These are phyloP conservation scores for Drosophila bocqueti DNA, from an alignment of 1,140 invertebrate species.

Conservation along the genomic window DNA sequence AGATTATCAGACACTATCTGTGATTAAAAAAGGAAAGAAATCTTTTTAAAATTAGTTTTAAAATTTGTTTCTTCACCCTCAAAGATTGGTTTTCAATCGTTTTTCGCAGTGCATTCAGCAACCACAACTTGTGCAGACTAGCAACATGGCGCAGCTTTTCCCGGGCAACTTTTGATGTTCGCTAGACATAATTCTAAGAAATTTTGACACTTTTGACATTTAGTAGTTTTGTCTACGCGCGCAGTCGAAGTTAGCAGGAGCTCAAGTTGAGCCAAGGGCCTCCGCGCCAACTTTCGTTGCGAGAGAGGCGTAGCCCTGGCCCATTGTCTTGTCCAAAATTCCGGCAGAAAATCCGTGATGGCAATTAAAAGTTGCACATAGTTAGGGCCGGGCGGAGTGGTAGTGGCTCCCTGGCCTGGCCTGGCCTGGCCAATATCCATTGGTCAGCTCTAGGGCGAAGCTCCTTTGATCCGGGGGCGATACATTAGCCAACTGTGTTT, in stretches of 20 bases:
- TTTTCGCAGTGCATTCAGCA: constrained; percentile 9
- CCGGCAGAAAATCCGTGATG: constrained; percentile 60
- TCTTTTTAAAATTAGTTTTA: too few relatives aligned
- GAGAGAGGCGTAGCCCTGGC: background rate
- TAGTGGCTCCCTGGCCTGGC: background rate
- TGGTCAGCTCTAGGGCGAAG: constrained; percentile 27
- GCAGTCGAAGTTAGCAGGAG: constrained; percentile 28
- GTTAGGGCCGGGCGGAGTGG: constrained; percentile 5
- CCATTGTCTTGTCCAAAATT: constrained; percentile 59
- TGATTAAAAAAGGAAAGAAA: too few relatives aligned
- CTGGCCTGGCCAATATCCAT: constrained; percentile 8
- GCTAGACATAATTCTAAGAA: constrained; percentile 80
- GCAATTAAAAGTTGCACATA: constrained; percentile 75
- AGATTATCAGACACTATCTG: too few relatives aligned
- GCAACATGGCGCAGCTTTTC: constrained; percentile 41
- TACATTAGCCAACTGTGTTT: constrained; percentile 48
- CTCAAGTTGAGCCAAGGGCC: constrained; percentile 25
- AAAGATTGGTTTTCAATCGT: background rate
- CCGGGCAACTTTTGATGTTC: constrained; percentile 76
- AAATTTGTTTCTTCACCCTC: too few relatives aligned
- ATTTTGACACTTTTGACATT: constrained; percentile 84
- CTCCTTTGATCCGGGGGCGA: constrained; percentile 19
- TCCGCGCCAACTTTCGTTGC: constrained; percentile 12
- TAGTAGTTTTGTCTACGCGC: constrained; percentile 79
- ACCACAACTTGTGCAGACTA: constrained; percentile 41